Base-by-base conservation (phyloP, 2,888 invertebrate species). In the Spatulosminthurus flaviceps region DNA sequence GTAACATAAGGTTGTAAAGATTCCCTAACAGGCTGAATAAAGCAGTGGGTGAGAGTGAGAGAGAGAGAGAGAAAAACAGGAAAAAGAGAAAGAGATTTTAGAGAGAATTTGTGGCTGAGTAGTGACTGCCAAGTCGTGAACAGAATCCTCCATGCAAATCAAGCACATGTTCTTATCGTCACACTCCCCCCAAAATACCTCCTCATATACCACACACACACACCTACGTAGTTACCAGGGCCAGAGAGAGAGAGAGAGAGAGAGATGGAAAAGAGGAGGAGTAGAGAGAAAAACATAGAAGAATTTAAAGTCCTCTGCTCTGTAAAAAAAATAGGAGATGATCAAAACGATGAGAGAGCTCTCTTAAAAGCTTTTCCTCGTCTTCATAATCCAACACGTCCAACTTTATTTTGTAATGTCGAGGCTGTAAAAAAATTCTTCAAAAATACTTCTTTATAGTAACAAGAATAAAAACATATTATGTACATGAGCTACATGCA, bases 301-400 rank as follows among this genome's bases (percentile, higher is more conserved):
- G 19, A 60, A 60, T 60, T 34, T 34, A 34, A 34, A 34, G 34
- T 34, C 34, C 34, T 4, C n/a, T 41, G 41, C 7, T 41, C 9
- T 41, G 41, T 7, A 41, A 41, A 7, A 9, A 13, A 41, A 41
- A 7, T 13, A 2, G 51, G 5, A n/a, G 51, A 51, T 51, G 51
- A 51, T 51, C 51, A 13, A 51, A n/a, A 51, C 19, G 51, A 51
- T 51, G 51, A 4, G 51, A 19, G 1, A 51, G 7, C 51, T 19
- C 16, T 51, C 51, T 51, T 64, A 64, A 64, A 64, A 64, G 64
- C 64, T 24, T 64, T 64, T 64, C n/a, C 64, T 64, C 64, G 64
- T 64, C 24, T 64, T 64, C 64, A 24, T 64, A 64, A 64, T 64
- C 64, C 64, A 22, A 64, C 51, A 51, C 51, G 51, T 51, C 51